phyloP scores from a whole-genome alignment of 1,140 invertebrate genomes.

The Galendromus occidentalis region DNA sequence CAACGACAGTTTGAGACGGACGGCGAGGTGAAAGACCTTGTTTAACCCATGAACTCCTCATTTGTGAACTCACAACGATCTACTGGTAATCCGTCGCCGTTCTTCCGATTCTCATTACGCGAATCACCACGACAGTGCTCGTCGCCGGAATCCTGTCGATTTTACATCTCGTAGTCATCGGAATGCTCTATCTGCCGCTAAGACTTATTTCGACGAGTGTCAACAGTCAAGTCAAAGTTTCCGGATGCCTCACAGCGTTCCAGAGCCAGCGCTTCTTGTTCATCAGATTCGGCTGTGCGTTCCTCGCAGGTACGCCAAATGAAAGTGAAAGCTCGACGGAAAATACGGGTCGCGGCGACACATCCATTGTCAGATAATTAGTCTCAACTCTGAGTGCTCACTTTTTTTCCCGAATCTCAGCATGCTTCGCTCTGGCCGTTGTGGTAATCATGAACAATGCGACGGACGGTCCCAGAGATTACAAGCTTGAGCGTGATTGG shows the following conservation, averaged over 20 bases:
- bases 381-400: no score
- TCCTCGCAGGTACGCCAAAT: neutral
- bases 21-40: no score
- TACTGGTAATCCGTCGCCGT: no score
- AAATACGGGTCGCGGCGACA: no score
- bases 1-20: no score
- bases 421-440: neutral
- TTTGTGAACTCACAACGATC: no score
- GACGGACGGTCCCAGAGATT: neutral
- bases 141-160: neutral
- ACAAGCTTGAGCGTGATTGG: neutral
- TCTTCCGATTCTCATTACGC: no score
- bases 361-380: no score
- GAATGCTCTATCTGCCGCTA: neutral
- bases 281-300: neutral
- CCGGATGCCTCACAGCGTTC: neutral
- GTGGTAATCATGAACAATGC: neutral
- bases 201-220: neutral
- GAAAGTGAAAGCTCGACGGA: no score
- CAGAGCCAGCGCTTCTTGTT: neutral
- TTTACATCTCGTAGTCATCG: neutral
- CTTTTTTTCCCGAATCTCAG: neutral
- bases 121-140: neutral
- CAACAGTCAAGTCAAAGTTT: neutral
- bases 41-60: no score